Base-by-base conservation (phyloP, 2,113 vertebrate genomes). In the Trinectes maculatus region DNA sequence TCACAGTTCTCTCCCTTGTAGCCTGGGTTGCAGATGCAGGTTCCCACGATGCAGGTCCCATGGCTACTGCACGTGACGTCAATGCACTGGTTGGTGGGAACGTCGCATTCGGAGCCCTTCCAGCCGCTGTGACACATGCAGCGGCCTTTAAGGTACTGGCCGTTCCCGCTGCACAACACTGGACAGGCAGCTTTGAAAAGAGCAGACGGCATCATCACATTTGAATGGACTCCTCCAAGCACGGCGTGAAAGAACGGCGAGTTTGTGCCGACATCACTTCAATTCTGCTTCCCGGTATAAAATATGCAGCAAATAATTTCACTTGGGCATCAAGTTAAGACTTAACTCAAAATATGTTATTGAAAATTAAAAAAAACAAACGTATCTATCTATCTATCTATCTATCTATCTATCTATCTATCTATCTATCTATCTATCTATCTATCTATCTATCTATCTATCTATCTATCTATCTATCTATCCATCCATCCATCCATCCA, bases 1-100 rank as follows among this genome's bases (percentile, higher is more conserved):
- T 99, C 96, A 0, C 98, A 99, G 93, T 94, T 98, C 79, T 99
- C 97, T 5, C 98, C 98, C 59, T 99, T 98, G 93, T 98, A 99
- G 3, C 97, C 97, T 0, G 96, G 96, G 82, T 96, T 97, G 84
- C 98, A 99, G 92, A 99, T 98, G 62, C 97, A 99, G 42, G 96
- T 99, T 22, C 98, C 98, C 90, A 94, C 94, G 82, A 99, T 98
- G 85, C 98, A 99, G 0, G 95, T 98, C 55, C 98, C 98, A 0
- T 95, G 98, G 87, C 91, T 93, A 21, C 92, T 98, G 92, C 98
- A 99, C 63, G 96, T 91, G 69, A 96, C 75, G 3, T 99, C 97
- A 1, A 98, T 94, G 79, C 98, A 99, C 92, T 99, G 97, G 92
- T 89, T 98, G 18, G 96, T 98, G 1, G 97, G 96, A 74, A 98